Conservation (phyloP, 2,888 invertebrate species). For the Nemoura dubitans region DNA sequence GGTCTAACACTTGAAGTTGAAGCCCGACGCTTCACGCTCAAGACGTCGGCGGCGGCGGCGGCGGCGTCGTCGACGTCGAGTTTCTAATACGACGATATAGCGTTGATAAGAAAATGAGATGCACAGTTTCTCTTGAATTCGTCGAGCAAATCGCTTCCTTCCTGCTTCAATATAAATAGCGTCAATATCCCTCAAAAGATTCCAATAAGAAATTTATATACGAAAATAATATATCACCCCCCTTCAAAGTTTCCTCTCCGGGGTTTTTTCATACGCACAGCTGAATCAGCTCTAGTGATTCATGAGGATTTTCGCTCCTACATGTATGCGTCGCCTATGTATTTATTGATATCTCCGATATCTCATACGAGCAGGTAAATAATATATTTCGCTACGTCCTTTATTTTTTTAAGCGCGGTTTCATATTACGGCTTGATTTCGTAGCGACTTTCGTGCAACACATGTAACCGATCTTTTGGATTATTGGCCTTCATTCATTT, state of each 20-base stretch:
- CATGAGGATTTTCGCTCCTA: slow-evolving; percentile 9
- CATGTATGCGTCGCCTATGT: background rate
- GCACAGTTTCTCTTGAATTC: background rate
- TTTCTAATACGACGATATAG: background rate
- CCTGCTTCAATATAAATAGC: background rate
- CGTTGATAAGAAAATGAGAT: background rate
- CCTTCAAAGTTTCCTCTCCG: background rate
- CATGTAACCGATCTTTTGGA: background rate
- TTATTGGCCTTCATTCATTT: background rate
- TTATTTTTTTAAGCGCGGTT: background rate
- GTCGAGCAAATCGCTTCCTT: background rate
- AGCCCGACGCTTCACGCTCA: background rate
- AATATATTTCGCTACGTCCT: slow-evolving; percentile 16
- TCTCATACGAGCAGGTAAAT: slow-evolving; percentile 1
- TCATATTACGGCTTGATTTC: background rate
- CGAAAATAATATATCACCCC: slow-evolving; percentile 30
- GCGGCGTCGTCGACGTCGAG: background rate
- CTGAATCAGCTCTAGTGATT: slow-evolving; percentile 33
- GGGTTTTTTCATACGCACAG: slow-evolving; percentile 3
- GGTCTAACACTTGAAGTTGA: background rate
- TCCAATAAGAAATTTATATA: slow-evolving; percentile 27
- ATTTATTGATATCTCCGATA: slow-evolving; percentile 24
- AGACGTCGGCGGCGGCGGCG: background rate
- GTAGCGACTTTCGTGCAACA: background rate
- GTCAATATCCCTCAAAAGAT: slow-evolving; percentile 10